These are phyloP conservation scores for Pollenia griseotomentosa DNA, from an alignment of 2,888 invertebrate species.

Conservation along the genomic window DNA sequence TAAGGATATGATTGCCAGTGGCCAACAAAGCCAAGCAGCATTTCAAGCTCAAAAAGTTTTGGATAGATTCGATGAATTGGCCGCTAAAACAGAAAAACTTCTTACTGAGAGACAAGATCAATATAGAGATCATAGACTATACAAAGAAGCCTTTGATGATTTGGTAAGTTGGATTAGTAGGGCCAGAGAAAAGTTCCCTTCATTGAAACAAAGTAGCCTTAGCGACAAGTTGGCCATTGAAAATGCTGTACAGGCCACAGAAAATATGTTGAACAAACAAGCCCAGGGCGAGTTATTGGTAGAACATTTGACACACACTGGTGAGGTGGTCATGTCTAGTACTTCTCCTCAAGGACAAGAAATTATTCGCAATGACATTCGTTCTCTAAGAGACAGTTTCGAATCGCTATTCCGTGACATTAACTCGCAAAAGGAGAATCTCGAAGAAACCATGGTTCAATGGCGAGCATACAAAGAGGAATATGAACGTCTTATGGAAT, in stretches of 20 bases:
- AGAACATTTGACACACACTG: slow-evolving; percentile 94
- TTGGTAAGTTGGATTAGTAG: slow-evolving; percentile 94
- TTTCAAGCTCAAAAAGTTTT: slow-evolving; percentile 93
- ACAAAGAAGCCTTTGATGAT: slow-evolving; percentile 96
- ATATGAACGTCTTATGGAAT: slow-evolving; percentile 95
- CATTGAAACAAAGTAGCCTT: slow-evolving; percentile 92
- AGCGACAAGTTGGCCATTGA: slow-evolving; percentile 95
- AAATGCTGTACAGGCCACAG: slow-evolving; percentile 94
- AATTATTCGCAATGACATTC: slow-evolving; percentile 93
- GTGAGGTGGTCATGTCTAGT: slow-evolving; percentile 93
- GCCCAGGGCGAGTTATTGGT: slow-evolving; percentile 95
- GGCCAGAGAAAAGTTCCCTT: slow-evolving; percentile 94
- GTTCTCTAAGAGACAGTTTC: slow-evolving; percentile 93
- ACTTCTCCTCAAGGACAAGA: slow-evolving; percentile 92
- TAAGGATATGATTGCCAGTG: slow-evolving; percentile 92
- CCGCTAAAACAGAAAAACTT: slow-evolving; percentile 90
- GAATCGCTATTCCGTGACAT: slow-evolving; percentile 94
- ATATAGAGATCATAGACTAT: slow-evolving; percentile 93
- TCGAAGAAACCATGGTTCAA: slow-evolving; percentile 92
- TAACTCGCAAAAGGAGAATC: slow-evolving; percentile 91
- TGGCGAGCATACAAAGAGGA: slow-evolving; percentile 97
- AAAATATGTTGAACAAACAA: slow-evolving; percentile 93
- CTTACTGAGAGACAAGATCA: slow-evolving; percentile 92
- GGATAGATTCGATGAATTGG: slow-evolving; percentile 92
- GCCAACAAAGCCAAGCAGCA: slow-evolving; percentile 93